Evolutionary conservation across 2,888 invertebrate genomes (phyloP).

Genomic region (Eupithecia insigniata): DNA sequence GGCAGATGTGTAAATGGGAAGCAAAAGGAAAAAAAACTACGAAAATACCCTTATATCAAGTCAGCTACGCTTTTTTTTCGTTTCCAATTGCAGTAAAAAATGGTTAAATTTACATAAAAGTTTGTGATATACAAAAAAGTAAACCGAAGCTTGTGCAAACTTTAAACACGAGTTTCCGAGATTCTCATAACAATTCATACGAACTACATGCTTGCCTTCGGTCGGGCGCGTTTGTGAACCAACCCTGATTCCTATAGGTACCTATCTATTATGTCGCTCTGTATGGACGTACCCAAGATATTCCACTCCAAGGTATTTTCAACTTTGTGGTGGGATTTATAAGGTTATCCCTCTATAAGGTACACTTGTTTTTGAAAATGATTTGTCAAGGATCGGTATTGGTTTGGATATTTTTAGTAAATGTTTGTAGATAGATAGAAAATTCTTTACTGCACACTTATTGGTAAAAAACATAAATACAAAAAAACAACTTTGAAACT

Average conservation of each 20-base stretch:
- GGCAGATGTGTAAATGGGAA: not conserved
- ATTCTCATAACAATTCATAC: slow-evolving; percentile 24
- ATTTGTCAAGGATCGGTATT: not conserved
- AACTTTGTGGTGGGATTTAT: not conserved
- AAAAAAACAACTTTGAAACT: no score
- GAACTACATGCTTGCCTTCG: slow-evolving; percentile 19
- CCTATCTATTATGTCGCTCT: not conserved
- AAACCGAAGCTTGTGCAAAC: slow-evolving; percentile 1
- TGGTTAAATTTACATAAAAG: not conserved
- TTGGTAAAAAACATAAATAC: no score
- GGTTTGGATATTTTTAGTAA: not conserved
- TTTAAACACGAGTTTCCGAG: not conserved
- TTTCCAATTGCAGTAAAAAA: not conserved
- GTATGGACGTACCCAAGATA: not conserved
- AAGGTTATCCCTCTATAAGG: not conserved
- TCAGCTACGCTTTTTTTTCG: not conserved
- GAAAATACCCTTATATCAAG: not conserved
- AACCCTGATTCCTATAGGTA: slow-evolving; percentile 10
- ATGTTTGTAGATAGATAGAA: no score
- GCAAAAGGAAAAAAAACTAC: not conserved
- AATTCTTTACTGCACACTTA: no score
- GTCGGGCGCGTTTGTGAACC: slow-evolving; percentile 11
- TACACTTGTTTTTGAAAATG: not conserved
- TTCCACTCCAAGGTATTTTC: not conserved
- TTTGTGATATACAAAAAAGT: not conserved